Evolutionary conservation across 2,113 vertebrate species (phyloP).

Genomic region (Oncorhynchus clarkii): DNA sequence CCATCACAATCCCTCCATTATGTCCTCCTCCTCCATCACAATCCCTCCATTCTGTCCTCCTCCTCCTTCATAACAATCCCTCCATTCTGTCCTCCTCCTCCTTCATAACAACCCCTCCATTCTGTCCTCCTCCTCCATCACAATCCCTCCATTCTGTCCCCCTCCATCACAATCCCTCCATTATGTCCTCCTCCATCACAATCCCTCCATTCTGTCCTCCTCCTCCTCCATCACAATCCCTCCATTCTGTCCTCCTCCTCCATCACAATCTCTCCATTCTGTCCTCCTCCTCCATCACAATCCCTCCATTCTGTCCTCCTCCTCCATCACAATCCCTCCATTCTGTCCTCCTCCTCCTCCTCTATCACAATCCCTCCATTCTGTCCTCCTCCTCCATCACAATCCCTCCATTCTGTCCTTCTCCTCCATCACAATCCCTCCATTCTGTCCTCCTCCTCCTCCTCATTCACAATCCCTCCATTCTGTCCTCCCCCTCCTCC

Average conservation of each 20-base stretch:
- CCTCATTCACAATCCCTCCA: constrained; percentile 18
- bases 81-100: constrained; percentile 13
- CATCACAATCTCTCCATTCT: too few species aligned
- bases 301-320: too few species aligned
- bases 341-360: too few species aligned
- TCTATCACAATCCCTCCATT: too few species aligned
- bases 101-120: background rate
- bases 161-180: background rate
- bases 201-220: too few species aligned
- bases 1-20: background rate
- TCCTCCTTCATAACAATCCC: constrained; percentile 22
- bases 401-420: background rate
- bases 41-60: too few species aligned
- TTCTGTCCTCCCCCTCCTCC: background rate
- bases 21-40: too few species aligned
- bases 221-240: too few species aligned
- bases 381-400: too few species aligned
- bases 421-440: constrained; percentile 15
- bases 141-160: background rate
- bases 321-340: too few species aligned
- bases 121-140: constrained; percentile 21
- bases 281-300: too few species aligned
- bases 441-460: background rate
- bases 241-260: too few species aligned
- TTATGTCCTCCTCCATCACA: background rate